Percentiles rank a stretch among this genome's conserved stretches.
Evolutionary conservation across 2,113 vertebrate species (phyloP).

Genomic region (Fregetta grallaria): DNA sequence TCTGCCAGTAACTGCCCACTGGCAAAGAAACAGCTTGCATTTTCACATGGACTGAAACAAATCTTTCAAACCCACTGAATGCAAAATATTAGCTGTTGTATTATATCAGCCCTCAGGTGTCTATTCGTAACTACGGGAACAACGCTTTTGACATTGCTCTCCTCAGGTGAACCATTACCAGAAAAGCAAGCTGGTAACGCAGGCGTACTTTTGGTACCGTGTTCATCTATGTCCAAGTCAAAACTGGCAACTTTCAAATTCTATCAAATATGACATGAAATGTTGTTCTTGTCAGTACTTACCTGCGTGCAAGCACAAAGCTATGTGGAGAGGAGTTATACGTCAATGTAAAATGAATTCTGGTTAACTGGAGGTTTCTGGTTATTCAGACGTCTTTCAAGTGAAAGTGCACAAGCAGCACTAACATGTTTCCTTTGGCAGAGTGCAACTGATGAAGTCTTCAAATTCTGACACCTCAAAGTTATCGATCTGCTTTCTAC

Average conservation of each 20-base stretch:
- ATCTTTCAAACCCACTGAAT: background rate
- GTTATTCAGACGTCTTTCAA: background rate
- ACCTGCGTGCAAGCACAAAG: background rate
- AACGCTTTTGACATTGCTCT: rapidly evolving
- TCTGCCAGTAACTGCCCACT: too few species aligned
- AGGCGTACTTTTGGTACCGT: rapidly evolving
- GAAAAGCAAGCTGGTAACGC: background rate
- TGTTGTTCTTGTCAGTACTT: background rate
- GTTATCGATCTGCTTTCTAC: background rate
- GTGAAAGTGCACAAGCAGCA: background rate
- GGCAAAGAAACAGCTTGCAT: background rate
- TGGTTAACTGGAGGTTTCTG: background rate
- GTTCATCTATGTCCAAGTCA: background rate
- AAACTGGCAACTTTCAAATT: background rate
- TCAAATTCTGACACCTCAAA: background rate
- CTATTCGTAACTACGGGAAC: rapidly evolving
- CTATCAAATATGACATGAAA: background rate
- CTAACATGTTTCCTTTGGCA: background rate
- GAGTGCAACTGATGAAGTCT: background rate
- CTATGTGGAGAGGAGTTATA: background rate
- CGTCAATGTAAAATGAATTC: background rate
- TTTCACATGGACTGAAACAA: background rate
- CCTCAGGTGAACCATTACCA: background rate
- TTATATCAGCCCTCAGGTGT: background rate
- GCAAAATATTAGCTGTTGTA: background rate